These are phyloP conservation scores for Euleptes europaea DNA, from an alignment of 2,113 vertebrate species.

Conservation along the genomic window DNA sequence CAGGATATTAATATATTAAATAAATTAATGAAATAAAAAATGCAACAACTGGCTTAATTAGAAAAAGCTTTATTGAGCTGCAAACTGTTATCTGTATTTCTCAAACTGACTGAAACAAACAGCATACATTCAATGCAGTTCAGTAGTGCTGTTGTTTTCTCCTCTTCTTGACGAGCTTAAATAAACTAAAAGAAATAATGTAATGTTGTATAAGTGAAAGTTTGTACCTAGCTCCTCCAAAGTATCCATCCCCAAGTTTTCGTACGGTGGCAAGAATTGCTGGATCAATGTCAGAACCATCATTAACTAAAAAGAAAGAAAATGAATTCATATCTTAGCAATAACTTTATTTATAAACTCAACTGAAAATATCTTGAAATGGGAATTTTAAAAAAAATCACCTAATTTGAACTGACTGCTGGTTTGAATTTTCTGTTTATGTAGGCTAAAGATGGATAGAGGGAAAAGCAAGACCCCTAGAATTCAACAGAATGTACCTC, in stretches of 20 bases:
- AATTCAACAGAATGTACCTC: too few relatives aligned
- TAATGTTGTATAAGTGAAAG: too few relatives aligned
- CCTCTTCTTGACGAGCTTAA: too few relatives aligned
- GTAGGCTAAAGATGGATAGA: background rate
- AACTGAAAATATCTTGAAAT: background rate
- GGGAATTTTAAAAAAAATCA: background rate
- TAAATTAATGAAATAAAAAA: too few relatives aligned
- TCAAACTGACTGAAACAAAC: too few relatives aligned
- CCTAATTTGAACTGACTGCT: background rate
- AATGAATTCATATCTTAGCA: background rate
- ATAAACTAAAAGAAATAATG: too few relatives aligned
- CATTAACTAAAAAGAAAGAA: slow-evolving; percentile 80
- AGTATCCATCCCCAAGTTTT: slow-evolving; percentile 97
- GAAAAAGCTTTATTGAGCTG: too few relatives aligned
- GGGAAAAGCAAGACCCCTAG: background rate
- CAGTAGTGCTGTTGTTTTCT: too few relatives aligned
- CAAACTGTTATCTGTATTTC: too few relatives aligned
- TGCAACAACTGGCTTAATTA: too few relatives aligned
- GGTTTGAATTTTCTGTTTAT: background rate
- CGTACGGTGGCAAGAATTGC: slow-evolving; percentile 90
- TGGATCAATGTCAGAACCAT: slow-evolving; percentile 88
- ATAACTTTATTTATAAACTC: background rate
- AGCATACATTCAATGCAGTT: too few relatives aligned
- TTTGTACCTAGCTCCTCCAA: slow-evolving; percentile 91
- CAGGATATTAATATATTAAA: too few relatives aligned